A percentile compares a stretch with the other conserved stretches of the same genome.
Conservation (phyloP, 35 echinoderm and acorn worm genomes). For the Holothuria glaberrima region DNA sequence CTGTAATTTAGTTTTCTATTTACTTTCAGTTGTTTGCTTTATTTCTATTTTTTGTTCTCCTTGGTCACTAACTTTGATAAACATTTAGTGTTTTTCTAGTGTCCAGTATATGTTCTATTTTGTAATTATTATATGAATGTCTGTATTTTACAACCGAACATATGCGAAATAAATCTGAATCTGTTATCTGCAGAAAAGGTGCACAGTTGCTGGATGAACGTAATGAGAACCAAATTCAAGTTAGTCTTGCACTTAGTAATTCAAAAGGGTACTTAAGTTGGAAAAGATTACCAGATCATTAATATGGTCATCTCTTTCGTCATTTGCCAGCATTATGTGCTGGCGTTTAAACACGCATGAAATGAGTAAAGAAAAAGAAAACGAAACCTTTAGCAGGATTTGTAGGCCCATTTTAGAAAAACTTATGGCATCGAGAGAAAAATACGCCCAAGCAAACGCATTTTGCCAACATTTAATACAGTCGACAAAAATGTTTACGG, state of each 20-base stretch:
- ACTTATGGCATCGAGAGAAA: neutral
- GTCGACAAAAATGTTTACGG: neutral
- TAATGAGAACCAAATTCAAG: slow-evolving; percentile 7
- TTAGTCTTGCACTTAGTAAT: neutral
- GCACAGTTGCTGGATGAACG: neutral
- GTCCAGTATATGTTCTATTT: too few species aligned
- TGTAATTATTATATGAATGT: too few species aligned
- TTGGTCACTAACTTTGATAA: too few species aligned
- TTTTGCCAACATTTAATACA: slow-evolving; percentile 23
- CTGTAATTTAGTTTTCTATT: too few species aligned
- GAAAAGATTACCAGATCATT: slow-evolving; percentile 1
- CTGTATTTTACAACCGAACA: too few species aligned
- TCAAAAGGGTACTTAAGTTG: neutral
- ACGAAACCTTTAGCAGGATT: neutral
- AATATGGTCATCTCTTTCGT: neutral
- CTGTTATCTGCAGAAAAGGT: neutral
- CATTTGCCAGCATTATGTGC: neutral
- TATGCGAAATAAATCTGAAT: too few species aligned
- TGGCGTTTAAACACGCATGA: neutral
- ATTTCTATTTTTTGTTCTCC: too few species aligned
- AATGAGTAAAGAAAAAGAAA: neutral
- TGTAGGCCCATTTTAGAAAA: neutral
- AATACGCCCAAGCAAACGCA: neutral
- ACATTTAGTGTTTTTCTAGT: too few species aligned
- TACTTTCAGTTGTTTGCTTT: too few species aligned